phyloP scores from a whole-genome alignment of 2,797 vertebrate species.

The Bradypodion ventrale region DNA sequence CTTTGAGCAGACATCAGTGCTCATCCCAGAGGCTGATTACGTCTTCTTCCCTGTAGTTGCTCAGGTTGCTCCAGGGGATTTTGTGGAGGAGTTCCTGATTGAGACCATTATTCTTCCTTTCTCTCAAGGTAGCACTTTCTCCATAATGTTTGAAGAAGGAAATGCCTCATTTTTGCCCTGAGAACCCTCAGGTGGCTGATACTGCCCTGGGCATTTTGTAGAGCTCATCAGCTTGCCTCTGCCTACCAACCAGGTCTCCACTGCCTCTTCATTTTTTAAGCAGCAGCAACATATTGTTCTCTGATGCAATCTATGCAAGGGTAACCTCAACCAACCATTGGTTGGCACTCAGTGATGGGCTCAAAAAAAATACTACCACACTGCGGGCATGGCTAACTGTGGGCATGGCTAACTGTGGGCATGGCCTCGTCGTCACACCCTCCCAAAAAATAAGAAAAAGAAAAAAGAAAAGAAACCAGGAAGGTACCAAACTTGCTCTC shows the following conservation, averaged over 20 bases:
- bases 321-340: neutral
- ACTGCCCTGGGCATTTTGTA: neutral
- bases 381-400: too few relatives aligned
- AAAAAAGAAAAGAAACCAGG: too few relatives aligned
- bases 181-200: neutral
- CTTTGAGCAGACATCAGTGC: neutral
- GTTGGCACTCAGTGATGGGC: too few relatives aligned
- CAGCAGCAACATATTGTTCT: neutral
- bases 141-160: neutral
- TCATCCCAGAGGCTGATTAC: conserved; percentile 21
- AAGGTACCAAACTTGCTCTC: too few relatives aligned
- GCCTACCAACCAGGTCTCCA: neutral
- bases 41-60: conserved; percentile 19
- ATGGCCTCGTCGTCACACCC: too few relatives aligned
- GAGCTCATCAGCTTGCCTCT: neutral
- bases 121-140: conserved; percentile 6
- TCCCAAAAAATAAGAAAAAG: too few relatives aligned
- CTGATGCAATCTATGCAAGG: neutral
- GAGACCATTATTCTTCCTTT: neutral
- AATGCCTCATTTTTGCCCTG: neutral
- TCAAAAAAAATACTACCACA: too few relatives aligned
- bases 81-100: neutral
- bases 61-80: conserved; percentile 6
- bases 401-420: too few relatives aligned
- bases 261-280: neutral